Evolutionary conservation across 1,140 invertebrate genomes (phyloP), one percentile per base, ranked within the genome.

Genomic region (Lithobius niger): DNA sequence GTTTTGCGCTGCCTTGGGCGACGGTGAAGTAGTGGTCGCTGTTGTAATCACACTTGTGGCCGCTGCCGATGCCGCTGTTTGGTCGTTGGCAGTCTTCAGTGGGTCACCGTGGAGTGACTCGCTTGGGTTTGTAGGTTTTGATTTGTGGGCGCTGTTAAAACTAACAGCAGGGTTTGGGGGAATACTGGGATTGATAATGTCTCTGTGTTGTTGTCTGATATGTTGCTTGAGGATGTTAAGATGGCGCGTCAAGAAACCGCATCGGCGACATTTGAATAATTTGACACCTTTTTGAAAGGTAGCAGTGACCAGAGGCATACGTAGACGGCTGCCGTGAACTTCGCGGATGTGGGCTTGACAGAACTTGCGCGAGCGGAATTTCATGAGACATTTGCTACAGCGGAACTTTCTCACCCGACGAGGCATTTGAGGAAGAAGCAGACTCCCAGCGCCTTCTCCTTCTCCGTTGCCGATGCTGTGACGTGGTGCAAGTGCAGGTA

Each of bases 201-300:
- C 24, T 27, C 27, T 50, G 48, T 50, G 48, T 26, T 50, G 48
- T 51, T 76, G 77, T 6, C 76, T 76, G 56, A 83, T 74, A 70
- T 83, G 81, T 62, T 77, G 77, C 63, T 80, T 79, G 57, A 83
- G 74, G 56, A 77, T 73, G 51, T 76, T 77, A 59, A 79, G 74
- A 54, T 77, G 75, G 28, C 77, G 73, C 18, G 79, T 78, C 21
- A 77, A 75, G 63, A 78, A 82, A 52, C 78, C 78, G 65, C 81
- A 84, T 42, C 80, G 76, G n/a, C 77, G 77, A 62, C 81, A 83
- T 62, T 79, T 80, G 65, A 73, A 66, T 4, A 61, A 56, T 49
- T 53, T 58, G 18, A 60, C 36, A 36, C 52, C 45, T 56, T 59
- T 61, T 48, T 59, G 58, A 21, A 28, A 26, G 45, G 45, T 27